Evolutionary conservation across 2,113 vertebrate genomes (phyloP), one percentile per base, ranked within the genome.

Genomic region (Alligator mississippiensis): DNA sequence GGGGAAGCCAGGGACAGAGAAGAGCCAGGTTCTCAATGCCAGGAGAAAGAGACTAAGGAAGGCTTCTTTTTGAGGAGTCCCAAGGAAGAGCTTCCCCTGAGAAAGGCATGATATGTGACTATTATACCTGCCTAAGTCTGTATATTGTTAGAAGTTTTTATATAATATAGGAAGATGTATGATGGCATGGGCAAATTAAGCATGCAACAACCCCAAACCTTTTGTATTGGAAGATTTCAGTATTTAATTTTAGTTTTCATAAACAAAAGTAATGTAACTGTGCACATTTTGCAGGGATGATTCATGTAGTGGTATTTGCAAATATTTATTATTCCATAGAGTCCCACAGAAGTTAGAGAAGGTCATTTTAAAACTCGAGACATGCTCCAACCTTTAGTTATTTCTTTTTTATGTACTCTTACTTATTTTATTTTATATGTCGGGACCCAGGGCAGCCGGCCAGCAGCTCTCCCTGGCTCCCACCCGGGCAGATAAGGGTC

Each of bases 91-190:
- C 34, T 34, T 34, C 34, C 34, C 34, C 4, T 34, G 34, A 34
- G 34, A 34, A 34, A 34, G 34, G 34, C 34, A 34, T 34, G 34
- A 34, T 87, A 30, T 90, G 87, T 89, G 88, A 93, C 80, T 79
- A 79, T 30, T 68, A 60, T 77, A 1, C 15, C n/a, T 92, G 82
- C 68, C 82, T 87, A 28, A 64, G 79, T 78, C 93, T 97, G 90
- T 83, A 91, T 84, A 30, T 6, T 22, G 11, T 81, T 83, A 85
- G 25, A 47, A 54, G 47, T 27, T 79, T 88, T 87, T 0, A 0
- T 17, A 38, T 30, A 85, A 75, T 24, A n/a, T n/a, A 54, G 63
- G 30, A 34, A 34, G 34, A 34, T 34, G 34, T 34, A 34, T 34
- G 34, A 30, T 80, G 82, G 64, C 79, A 82, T 21, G 28, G 87